phyloP scores from a whole-genome alignment of 1,140 invertebrate genomes.

The Zaprionus tsacasi region DNA sequence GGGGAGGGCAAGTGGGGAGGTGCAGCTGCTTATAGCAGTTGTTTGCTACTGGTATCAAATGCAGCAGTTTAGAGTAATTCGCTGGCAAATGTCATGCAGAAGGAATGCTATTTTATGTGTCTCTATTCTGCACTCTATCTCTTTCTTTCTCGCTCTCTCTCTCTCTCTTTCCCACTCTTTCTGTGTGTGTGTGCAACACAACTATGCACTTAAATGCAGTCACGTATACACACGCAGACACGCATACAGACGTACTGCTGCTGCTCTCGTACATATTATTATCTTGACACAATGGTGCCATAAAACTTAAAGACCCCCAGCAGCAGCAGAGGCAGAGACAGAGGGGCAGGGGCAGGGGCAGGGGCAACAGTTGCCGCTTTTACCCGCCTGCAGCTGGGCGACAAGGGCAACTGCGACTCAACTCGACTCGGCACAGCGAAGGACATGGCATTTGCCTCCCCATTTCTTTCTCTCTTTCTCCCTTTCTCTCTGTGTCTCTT shows the following conservation, averaged over 20 bases:
- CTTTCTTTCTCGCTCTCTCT: constrained; percentile 4
- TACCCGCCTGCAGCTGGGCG: constrained; percentile 10
- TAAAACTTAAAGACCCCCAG: constrained; percentile 81
- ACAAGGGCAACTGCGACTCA: constrained; percentile 23
- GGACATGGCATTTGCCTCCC: constrained; percentile 39
- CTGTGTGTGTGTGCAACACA: constrained; percentile 61
- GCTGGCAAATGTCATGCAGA: constrained; percentile 74
- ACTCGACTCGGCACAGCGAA: constrained; percentile 15
- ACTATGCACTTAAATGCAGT: constrained; percentile 82
- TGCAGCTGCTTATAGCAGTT: constrained; percentile 17
- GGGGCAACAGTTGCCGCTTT: not conserved
- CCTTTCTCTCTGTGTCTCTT: constrained; percentile 17
- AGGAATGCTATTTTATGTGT: constrained; percentile 74
- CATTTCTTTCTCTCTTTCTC: not conserved
- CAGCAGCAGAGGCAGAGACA: constrained; percentile 57
- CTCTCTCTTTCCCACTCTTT: constrained; percentile 19
- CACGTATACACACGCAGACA: constrained; percentile 59
- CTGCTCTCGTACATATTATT: constrained; percentile 73
- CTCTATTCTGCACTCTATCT: constrained; percentile 19
- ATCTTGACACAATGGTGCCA: constrained; percentile 83
- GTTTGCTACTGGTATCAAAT: constrained; percentile 57
- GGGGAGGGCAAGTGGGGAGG: not conserved
- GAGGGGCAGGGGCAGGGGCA: constrained; percentile 57
- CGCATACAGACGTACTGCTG: constrained; percentile 17
- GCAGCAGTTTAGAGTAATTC: constrained; percentile 81